Percentiles rank a stretch among this genome's conserved stretches.
phyloP scores from a whole-genome alignment of 2,888 invertebrate species.

The Leptinotarsa haldemani region DNA sequence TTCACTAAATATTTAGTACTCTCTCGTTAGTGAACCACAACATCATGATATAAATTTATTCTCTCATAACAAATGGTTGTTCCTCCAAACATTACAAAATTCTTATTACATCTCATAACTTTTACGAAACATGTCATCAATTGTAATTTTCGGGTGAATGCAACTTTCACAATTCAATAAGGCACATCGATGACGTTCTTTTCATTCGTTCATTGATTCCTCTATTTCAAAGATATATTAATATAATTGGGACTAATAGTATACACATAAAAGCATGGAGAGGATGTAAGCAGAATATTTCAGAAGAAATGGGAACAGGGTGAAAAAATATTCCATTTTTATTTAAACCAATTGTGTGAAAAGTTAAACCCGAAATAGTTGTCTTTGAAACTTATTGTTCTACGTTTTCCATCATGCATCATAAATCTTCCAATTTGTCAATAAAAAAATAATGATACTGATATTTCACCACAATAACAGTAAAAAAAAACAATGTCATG shows the following conservation, averaged over 20 bases:
- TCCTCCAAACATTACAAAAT: neutral
- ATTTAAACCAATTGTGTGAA: neutral
- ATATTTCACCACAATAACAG: too few species aligned
- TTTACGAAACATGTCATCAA: neutral
- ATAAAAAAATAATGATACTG: neutral
- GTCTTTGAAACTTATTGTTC: neutral
- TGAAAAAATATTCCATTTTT: neutral
- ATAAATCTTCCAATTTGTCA: neutral
- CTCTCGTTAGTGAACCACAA: neutral
- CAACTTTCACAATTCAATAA: neutral
- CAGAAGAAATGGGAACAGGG: neutral
- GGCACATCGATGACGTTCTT: neutral
- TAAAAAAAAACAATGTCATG: too few species aligned
- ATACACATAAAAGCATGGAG: neutral
- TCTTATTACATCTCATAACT: neutral
- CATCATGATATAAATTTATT: neutral
- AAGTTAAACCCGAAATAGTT: neutral
- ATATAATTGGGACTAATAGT: neutral
- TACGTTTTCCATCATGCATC: neutral
- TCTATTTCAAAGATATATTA: slow-evolving; percentile 4
- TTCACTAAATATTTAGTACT: neutral
- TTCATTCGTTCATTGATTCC: neutral
- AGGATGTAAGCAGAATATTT: neutral
- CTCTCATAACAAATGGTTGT: neutral
- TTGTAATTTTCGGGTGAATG: neutral